These are phyloP conservation scores for Sarcophaga carnaria DNA, from an alignment of 2,888 invertebrate genomes.

Conservation along the genomic window DNA sequence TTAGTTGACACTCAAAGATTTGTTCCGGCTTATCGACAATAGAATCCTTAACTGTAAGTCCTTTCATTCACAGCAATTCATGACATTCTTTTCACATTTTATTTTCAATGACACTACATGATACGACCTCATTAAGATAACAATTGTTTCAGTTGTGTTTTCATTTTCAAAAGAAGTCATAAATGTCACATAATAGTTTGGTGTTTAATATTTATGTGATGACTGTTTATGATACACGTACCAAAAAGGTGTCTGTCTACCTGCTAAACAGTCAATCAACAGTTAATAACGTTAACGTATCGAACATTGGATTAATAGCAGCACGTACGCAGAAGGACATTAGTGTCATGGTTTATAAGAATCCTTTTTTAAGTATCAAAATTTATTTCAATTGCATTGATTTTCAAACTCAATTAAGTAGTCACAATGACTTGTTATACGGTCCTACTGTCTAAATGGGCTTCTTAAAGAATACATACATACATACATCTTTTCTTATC, in stretches of 20 bases:
- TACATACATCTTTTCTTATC: too few relatives aligned
- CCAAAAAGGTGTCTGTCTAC: slow-evolving; percentile 32
- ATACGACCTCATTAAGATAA: slow-evolving; percentile 76
- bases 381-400: slow-evolving; percentile 16
- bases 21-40: slow-evolving; percentile 47
- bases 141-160: slow-evolving; percentile 25
- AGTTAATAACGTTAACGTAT: slow-evolving; percentile 28
- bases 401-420: slow-evolving; percentile 34
- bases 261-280: slow-evolving; percentile 62
- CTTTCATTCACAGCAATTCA: slow-evolving; percentile 31
- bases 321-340: slow-evolving; percentile 58
- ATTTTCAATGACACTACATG: slow-evolving; percentile 60
- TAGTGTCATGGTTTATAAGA: slow-evolving; percentile 37
- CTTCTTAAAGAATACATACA: too few relatives aligned
- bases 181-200: slow-evolving; percentile 75
- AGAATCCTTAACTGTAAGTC: not conserved
- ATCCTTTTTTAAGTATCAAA: slow-evolving; percentile 20
- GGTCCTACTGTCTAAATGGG: slow-evolving; percentile 1
- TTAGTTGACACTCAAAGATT: slow-evolving; percentile 59
- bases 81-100: slow-evolving; percentile 10
- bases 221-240: slow-evolving; percentile 77
- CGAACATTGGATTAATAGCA: slow-evolving; percentile 52
- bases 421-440: slow-evolving; percentile 11
- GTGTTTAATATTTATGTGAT: slow-evolving; percentile 77
- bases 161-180: slow-evolving; percentile 73